phyloP scores from a whole-genome alignment of 1,140 invertebrate genomes.

The Mactra quadrangularis region DNA sequence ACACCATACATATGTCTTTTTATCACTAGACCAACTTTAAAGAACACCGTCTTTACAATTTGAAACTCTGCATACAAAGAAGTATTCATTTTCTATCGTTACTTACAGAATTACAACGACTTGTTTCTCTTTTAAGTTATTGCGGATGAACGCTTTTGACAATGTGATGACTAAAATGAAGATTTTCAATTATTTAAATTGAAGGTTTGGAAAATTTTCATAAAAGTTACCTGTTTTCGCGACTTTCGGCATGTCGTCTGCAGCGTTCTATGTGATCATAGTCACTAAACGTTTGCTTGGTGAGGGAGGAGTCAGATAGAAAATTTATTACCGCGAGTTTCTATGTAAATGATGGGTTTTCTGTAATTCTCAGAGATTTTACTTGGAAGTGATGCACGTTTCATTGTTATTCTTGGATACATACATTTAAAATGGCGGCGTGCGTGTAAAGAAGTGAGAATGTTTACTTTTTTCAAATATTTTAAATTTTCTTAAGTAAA shows the following conservation, averaged over 20 bases:
- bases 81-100: too few species aligned
- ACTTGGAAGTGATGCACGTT: too few species aligned
- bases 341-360: conserved; percentile 41
- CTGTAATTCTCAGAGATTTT: conserved; percentile 14
- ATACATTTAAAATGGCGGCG: too few species aligned
- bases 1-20: conserved; percentile 38
- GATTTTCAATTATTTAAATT: conserved; percentile 16
- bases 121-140: conserved; percentile 19
- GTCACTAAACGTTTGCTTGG: conserved; percentile 22
- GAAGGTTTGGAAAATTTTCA: conserved; percentile 14
- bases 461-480: too few species aligned
- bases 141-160: conserved; percentile 13
- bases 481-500: too few species aligned
- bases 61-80: too few species aligned
- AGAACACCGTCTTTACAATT: too few species aligned
- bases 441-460: too few species aligned
- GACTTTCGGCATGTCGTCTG: conserved; percentile 26
- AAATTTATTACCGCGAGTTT: conserved; percentile 29
- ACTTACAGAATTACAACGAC: neutral
- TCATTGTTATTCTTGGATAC: too few species aligned
- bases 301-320: conserved; percentile 32
- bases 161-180: neutral
- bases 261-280: conserved; percentile 11
- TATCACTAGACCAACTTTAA: conserved; percentile 11
- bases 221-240: neutral